Evolutionary conservation across 2,113 vertebrate genomes (phyloP).

Genomic region (Sigmodon hispidus): DNA sequence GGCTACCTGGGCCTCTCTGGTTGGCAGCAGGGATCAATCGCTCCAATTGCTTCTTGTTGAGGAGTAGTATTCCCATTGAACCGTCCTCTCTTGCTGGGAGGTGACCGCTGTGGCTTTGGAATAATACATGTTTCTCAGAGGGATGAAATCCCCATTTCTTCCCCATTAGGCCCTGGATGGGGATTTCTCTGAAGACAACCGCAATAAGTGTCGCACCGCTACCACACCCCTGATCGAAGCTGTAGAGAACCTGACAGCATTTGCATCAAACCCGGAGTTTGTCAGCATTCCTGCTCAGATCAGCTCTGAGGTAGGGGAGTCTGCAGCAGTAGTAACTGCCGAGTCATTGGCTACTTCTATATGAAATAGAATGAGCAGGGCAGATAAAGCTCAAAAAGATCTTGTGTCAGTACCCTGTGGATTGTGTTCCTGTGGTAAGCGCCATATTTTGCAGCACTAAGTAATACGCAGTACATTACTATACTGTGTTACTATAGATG

Average conservation of each 20-base stretch:
- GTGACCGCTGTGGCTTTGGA: neutral
- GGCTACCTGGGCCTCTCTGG: neutral
- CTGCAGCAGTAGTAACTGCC: too few species aligned
- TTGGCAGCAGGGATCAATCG: neutral
- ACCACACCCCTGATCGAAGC: slow-evolving; percentile 95
- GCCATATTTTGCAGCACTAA: neutral
- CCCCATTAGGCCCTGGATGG: slow-evolving; percentile 92
- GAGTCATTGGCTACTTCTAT: neutral
- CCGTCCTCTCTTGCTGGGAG: rapidly evolving
- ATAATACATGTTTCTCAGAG: neutral
- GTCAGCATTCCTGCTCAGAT: slow-evolving; percentile 98
- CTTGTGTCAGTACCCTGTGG: neutral
- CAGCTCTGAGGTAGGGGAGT: slow-evolving; percentile 92
- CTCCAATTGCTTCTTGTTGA: neutral
- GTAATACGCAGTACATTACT: neutral
- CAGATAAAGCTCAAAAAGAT: neutral
- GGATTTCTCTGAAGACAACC: slow-evolving; percentile 98
- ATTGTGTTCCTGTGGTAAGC: neutral
- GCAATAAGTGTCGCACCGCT: slow-evolving; percentile 93
- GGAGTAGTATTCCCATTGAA: neutral
- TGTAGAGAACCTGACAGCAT: slow-evolving; percentile 96
- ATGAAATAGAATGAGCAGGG: neutral
- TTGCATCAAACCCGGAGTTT: slow-evolving; percentile 98
- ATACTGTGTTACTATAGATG: neutral
- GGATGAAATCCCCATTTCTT: slow-evolving; percentile 1